These are phyloP conservation scores for Leptodactylus fallax DNA, from an alignment of 2,797 vertebrate genomes.

Conservation along the genomic window DNA sequence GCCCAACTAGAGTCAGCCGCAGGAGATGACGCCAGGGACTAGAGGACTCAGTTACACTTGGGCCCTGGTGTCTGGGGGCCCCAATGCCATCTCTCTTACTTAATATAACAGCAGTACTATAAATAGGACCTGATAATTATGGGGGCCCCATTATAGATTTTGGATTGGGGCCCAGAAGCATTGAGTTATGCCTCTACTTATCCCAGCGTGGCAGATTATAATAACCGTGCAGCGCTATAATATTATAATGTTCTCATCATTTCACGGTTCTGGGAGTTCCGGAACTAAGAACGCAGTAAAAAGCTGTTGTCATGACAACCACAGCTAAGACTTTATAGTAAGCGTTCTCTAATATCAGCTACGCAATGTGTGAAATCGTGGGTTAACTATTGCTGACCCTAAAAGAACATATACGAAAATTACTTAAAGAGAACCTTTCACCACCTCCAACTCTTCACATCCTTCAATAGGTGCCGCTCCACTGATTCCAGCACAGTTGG, in stretches of 20 bases:
- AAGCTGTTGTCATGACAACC: constrained; percentile 9
- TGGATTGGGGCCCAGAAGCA: background rate
- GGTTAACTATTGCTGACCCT: background rate
- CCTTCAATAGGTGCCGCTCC: no score
- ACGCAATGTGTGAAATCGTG: background rate
- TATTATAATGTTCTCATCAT: constrained; percentile 14
- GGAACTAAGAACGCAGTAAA: background rate
- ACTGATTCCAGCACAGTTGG: no score
- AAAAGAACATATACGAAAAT: background rate
- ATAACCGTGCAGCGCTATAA: background rate
- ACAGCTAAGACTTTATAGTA: background rate
- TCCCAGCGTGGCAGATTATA: background rate
- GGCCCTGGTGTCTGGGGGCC: background rate
- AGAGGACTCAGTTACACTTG: background rate
- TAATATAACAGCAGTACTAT: background rate
- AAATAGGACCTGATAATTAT: background rate
- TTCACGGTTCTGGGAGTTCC: background rate
- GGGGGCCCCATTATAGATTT: background rate
- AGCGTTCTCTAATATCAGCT: background rate
- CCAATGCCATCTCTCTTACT: background rate
- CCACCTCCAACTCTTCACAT: no score
- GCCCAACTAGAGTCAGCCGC: no score
- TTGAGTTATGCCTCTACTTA: background rate
- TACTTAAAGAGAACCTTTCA: background rate
- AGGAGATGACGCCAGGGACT: no score